phyloP scores from a whole-genome alignment of 1,140 invertebrate genomes.

The Arion vulgaris region DNA sequence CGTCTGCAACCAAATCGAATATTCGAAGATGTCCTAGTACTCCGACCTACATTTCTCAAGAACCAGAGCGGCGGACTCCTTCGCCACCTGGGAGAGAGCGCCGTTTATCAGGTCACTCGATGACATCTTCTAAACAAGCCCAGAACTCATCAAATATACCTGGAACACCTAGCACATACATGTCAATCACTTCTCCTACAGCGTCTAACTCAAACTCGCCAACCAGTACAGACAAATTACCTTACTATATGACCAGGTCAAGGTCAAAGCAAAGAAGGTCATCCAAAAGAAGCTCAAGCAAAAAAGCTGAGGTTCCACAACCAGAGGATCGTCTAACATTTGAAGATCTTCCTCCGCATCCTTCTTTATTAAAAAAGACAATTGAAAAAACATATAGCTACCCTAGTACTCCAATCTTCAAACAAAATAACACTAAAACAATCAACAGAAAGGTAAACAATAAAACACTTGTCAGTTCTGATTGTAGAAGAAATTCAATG shows the following conservation, averaged over 20 bases:
- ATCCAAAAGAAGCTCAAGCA: neutral
- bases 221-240: neutral
- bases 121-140: neutral
- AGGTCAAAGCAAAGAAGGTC: neutral
- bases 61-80: neutral
- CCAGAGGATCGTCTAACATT: neutral
- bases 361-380: neutral
- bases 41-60: neutral
- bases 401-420: neutral
- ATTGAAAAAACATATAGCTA: neutral
- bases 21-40: neutral
- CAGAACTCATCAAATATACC: neutral
- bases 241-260: neutral
- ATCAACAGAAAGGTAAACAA: neutral
- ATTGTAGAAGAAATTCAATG: neutral
- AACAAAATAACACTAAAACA: neutral
- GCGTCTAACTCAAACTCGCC: neutral
- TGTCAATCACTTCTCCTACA: neutral
- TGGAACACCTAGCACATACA: neutral
- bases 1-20: neutral
- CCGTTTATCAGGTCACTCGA: neutral
- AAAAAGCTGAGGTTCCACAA: neutral
- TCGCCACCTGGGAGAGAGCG: neutral
- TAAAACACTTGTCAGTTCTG: neutral
- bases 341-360: conserved; percentile 23